Conservation (phyloP, 2,797 vertebrate genomes). For the Oreonectes daqikongensis region DNA sequence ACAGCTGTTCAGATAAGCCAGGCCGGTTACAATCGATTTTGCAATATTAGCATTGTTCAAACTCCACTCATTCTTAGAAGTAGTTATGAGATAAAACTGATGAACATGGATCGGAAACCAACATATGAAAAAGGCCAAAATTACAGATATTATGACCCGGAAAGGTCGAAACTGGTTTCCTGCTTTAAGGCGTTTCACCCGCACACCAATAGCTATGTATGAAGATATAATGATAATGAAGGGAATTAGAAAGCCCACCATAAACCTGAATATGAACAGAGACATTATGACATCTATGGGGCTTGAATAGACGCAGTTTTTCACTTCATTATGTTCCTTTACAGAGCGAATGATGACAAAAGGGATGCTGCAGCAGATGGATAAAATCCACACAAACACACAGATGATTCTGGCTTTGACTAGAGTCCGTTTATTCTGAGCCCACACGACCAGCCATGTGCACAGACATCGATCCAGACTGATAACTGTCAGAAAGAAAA, state of each 20-base stretch:
- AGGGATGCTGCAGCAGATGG: conserved; percentile 62
- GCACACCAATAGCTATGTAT: conserved; percentile 67
- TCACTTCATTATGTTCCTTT: too few species aligned
- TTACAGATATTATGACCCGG: conserved; percentile 67
- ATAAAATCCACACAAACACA: conserved; percentile 60
- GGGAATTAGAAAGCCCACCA: conserved; percentile 72
- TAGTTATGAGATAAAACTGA: conserved; percentile 34
- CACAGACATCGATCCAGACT: conserved; percentile 72
- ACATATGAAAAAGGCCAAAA: conserved; percentile 76
- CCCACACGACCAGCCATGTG: conserved; percentile 68
- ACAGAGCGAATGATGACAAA: neutral
- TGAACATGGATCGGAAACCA: conserved; percentile 75
- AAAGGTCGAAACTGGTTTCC: conserved; percentile 57
- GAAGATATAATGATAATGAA: conserved; percentile 68
- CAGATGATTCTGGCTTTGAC: conserved; percentile 58
- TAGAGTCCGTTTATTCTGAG: conserved; percentile 69
- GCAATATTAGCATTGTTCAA: too few species aligned
- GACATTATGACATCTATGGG: too few species aligned
- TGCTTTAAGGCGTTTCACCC: conserved; percentile 54
- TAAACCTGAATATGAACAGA: conserved; percentile 62
- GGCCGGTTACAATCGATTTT: neutral
- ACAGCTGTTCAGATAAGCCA: conserved; percentile 62
- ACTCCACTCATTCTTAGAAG: fast-evolving
- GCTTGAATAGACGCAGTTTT: too few species aligned
- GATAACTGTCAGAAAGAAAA: conserved; percentile 68